These are phyloP conservation scores for Lanius collurio DNA, from an alignment of 2,113 vertebrate species.

Conservation along the genomic window DNA sequence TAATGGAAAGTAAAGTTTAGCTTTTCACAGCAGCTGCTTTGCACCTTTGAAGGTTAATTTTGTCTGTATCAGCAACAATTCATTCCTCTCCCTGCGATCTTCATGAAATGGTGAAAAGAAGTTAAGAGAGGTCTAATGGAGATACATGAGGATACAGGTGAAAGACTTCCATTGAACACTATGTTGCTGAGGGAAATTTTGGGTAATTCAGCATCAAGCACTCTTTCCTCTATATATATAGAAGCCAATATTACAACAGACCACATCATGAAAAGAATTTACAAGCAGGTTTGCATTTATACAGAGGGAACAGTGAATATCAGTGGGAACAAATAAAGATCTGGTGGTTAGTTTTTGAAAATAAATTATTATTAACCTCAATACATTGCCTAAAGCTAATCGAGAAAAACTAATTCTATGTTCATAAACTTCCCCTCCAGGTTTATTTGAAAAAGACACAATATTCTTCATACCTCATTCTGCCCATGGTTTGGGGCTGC, in stretches of 20 bases:
- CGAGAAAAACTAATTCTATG: not conserved
- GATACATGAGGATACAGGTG: not conserved
- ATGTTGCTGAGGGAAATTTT: not conserved
- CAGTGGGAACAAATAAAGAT: not conserved
- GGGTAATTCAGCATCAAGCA: not conserved
- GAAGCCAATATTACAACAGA: not conserved
- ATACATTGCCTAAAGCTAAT: not conserved
- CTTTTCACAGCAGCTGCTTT: not conserved
- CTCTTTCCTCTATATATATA: not conserved
- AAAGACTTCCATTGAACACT: not conserved
- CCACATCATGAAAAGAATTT: not conserved
- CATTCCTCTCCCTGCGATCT: not conserved
- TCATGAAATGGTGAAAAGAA: not conserved
- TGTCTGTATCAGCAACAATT: not conserved
- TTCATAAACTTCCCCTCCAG: not conserved
- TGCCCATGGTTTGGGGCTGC: not conserved
- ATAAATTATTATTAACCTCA: not conserved
- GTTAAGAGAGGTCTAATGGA: not conserved
- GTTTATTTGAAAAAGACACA: not conserved
- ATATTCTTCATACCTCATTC: not conserved
- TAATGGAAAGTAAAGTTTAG: not conserved
- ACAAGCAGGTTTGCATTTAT: not conserved
- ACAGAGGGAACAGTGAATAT: not conserved
- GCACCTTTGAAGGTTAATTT: not conserved
- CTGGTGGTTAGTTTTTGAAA: not conserved